These are phyloP conservation scores for Clarias laeviceps DNA, from an alignment of 2,797 vertebrate genomes.

Conservation along the genomic window DNA sequence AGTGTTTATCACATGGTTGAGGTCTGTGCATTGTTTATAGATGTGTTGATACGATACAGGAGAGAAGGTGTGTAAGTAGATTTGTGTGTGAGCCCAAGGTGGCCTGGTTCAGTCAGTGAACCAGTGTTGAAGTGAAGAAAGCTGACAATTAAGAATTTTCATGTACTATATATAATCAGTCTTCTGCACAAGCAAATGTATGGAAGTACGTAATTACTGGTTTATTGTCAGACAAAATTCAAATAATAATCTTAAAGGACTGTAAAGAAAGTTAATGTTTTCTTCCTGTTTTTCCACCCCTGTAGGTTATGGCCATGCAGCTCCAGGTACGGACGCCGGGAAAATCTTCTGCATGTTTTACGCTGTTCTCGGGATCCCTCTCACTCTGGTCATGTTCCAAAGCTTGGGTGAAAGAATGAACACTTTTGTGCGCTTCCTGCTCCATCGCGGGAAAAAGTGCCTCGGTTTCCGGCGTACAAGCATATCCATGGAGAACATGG, in stretches of 20 bases:
- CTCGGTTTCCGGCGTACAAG: slow-evolving; percentile 81
- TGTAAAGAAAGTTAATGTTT: neutral
- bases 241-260: neutral
- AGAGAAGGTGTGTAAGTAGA: too few relatives aligned
- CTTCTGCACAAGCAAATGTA: too few relatives aligned
- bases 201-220: too few relatives aligned
- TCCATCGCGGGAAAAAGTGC: slow-evolving; percentile 87
- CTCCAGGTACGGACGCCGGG: slow-evolving; percentile 90
- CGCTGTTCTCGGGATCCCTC: slow-evolving; percentile 91
- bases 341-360: slow-evolving; percentile 99
- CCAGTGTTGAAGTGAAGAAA: too few relatives aligned
- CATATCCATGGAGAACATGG: slow-evolving; percentile 97
- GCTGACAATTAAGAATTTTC: too few relatives aligned
- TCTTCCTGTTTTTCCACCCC: neutral
- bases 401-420: slow-evolving; percentile 97
- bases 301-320: slow-evolving; percentile 91
- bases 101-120: too few relatives aligned
- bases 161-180: too few relatives aligned
- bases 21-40: too few relatives aligned
- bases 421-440: slow-evolving; percentile 85
- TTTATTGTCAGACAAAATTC: too few relatives aligned
- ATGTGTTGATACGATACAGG: too few relatives aligned
- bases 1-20: too few relatives aligned
- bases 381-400: slow-evolving; percentile 97
- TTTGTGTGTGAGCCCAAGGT: too few relatives aligned